phyloP scores from a whole-genome alignment of 2,888 invertebrate species.

The Serripes groenlandicus region DNA sequence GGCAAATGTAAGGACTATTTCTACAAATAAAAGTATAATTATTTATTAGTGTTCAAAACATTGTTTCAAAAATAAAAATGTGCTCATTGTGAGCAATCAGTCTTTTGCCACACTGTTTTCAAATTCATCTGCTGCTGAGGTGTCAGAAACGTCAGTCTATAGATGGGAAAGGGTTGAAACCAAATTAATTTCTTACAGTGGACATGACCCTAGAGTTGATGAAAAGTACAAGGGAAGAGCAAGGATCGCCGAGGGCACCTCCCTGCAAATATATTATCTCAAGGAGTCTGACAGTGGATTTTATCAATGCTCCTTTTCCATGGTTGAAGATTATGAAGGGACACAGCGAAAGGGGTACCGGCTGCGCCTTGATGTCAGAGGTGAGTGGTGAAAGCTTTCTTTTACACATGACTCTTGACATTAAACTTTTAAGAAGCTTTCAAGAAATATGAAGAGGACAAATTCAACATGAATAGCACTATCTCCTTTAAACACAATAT shows the following conservation, averaged over 20 bases:
- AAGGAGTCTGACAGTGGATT: neutral
- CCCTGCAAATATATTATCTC: neutral
- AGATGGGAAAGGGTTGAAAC: neutral
- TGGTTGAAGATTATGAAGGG: neutral
- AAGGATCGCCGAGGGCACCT: neutral
- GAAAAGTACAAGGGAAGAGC: neutral
- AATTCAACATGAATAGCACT: neutral
- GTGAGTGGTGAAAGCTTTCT: neutral
- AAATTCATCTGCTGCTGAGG: no score
- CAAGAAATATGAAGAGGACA: neutral
- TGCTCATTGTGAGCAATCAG: no score
- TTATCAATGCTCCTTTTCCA: neutral
- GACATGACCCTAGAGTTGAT: neutral
- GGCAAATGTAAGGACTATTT: no score
- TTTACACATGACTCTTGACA: neutral
- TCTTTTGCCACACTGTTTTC: no score
- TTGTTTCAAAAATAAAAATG: no score
- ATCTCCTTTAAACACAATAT: neutral
- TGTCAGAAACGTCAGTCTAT: no score
- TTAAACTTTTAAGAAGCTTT: no score
- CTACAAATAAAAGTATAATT: no score
- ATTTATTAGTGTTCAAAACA: no score
- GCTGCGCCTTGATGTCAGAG: conserved; percentile 7
- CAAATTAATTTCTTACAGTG: neutral
- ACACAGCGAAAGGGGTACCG: neutral